Conservation (phyloP, 2,797 vertebrate genomes). For the Macropodus opercularis region DNA sequence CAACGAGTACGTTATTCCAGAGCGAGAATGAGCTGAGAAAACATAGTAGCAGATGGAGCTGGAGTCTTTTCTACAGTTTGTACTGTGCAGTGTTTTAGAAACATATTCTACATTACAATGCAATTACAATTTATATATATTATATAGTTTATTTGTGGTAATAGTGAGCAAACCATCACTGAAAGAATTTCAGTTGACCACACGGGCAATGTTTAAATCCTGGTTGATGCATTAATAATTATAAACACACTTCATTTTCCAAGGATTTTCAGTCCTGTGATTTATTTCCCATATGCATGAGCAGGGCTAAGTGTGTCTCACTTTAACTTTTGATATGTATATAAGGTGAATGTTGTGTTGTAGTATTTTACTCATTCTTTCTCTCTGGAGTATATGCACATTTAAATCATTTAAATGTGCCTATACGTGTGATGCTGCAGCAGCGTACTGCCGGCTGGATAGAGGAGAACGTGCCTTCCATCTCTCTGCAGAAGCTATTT, state of each 20-base stretch:
- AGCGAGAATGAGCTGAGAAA: neutral
- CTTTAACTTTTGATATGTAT: neutral
- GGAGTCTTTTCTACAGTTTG: neutral
- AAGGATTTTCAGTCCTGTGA: neutral
- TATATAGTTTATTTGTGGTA: too few relatives aligned
- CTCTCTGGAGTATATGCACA: neutral
- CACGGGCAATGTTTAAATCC: neutral
- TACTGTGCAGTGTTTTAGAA: neutral
- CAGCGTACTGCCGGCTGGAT: conserved; percentile 1
- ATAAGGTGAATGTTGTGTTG: conserved; percentile 1
- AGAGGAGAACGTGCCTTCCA: conserved; percentile 4
- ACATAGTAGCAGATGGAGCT: neutral
- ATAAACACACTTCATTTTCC: neutral
- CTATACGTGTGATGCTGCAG: neutral
- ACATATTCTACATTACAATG: neutral
- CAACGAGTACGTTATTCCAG: neutral
- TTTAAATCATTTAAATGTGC: neutral
- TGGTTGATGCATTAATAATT: neutral
- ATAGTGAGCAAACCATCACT: too few relatives aligned
- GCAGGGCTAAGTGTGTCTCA: neutral
- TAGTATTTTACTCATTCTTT: neutral
- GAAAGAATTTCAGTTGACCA: neutral
- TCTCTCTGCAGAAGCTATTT: conserved; percentile 32
- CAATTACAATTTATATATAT: too few relatives aligned
- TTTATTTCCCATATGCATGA: neutral